Evolutionary conservation across 2,888 invertebrate genomes (phyloP).

Genomic region (Epiblema foenella): DNA sequence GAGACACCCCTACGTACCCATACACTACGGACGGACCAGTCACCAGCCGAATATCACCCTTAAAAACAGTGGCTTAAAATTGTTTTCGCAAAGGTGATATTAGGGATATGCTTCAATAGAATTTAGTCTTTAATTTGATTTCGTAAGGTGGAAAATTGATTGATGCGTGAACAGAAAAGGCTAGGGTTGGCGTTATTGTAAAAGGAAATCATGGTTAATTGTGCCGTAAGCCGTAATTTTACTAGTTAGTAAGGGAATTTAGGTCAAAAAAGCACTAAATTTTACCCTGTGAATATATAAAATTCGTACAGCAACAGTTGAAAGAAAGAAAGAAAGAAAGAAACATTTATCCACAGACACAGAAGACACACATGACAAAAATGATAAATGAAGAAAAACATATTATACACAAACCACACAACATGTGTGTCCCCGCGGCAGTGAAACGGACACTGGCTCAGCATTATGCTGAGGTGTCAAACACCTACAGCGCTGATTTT

Average conservation of each 20-base stretch:
- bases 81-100: background rate
- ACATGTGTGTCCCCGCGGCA: too few relatives aligned
- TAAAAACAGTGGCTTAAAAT: background rate
- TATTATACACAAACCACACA: too few relatives aligned
- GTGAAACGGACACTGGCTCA: too few relatives aligned
- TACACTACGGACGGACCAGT: background rate
- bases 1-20: conserved; percentile 13
- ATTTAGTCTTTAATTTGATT: conserved; percentile 23
- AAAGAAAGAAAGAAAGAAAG: too few relatives aligned
- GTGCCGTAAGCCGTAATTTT: background rate
- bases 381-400: too few relatives aligned
- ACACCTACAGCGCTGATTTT: too few relatives aligned
- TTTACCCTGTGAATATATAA: background rate
- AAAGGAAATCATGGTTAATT: conserved; percentile 25
- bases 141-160: conserved; percentile 7
- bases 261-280: background rate
- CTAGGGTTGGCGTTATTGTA: conserved; percentile 18
- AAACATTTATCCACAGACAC: too few relatives aligned
- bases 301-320: background rate
- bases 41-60: background rate
- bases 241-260: conserved; percentile 4
- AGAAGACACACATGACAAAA: too few relatives aligned
- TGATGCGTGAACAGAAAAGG: conserved; percentile 7
- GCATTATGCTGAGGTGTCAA: too few relatives aligned
- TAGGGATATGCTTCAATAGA: background rate